Conservation (phyloP, 2,797 vertebrate genomes). For the Dendrocincla tyrannina region DNA sequence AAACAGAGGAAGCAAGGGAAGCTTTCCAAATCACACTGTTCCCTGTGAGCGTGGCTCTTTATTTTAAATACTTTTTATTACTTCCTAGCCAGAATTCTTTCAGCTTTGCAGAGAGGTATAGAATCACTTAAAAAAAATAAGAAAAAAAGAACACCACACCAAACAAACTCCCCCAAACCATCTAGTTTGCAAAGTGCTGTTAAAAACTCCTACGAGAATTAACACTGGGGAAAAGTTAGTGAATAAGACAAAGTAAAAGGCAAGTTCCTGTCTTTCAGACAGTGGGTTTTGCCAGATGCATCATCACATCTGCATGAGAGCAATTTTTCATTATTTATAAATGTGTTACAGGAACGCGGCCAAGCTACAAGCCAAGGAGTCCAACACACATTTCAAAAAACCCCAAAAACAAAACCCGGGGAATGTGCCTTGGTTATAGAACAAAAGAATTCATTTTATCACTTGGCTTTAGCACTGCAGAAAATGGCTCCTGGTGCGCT, state of each 20-base stretch:
- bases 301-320: conserved; percentile 50
- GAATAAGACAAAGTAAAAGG: background rate
- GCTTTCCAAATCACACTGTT: background rate
- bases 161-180: background rate
- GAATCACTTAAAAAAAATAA: background rate
- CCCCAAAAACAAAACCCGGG: background rate
- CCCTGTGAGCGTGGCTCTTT: background rate
- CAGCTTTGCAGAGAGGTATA: background rate
- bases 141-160: background rate
- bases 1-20: background rate
- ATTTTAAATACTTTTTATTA: background rate
- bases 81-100: conserved; percentile 28
- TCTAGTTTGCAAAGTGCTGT: background rate
- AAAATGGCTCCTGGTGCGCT: conserved; percentile 83
- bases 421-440: conserved; percentile 79
- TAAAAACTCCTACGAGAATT: conserved; percentile 27
- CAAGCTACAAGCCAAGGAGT: conserved; percentile 59
- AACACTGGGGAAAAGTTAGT: background rate
- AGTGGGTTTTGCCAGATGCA: conserved; percentile 55
- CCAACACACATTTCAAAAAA: conserved; percentile 50
- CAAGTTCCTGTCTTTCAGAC: background rate
- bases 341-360: conserved; percentile 25
- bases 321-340: conserved; percentile 66
- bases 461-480: conserved; percentile 79
- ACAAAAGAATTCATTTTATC: conserved; percentile 85